Base-by-base conservation (phyloP, 2,888 invertebrate genomes). In the Phlogophora meticulosa region DNA sequence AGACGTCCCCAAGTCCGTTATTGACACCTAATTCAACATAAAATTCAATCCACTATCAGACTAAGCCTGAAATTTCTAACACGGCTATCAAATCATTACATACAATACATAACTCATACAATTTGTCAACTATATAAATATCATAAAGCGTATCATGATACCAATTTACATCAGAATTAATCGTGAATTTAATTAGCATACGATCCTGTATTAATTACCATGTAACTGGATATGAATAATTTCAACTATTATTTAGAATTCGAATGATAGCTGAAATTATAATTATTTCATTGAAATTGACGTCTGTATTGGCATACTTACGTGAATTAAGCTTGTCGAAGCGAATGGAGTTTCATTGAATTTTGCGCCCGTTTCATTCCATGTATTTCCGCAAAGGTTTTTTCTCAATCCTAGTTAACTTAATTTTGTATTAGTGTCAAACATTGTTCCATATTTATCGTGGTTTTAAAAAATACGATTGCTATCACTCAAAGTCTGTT, bases 91-190 rank as follows among this genome's bases (percentile, higher is more conserved):
- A 63, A 51, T 63, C 7, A 48, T 55, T 1, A 10, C 24, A 13
- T 45, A 48, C 20, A 42, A 55, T 62, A 22, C n/a, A 61, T 7
- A 22, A 17, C 4, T 13, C 46, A 72, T 60, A 68, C 49, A 65
- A 76, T 66, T 71, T 66, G 43, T 63, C 48, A 51, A 58, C 62
- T 43, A 60, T 57, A 46, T 57, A 46, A 67, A 64, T 49, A 64
- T 38, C 34, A 55, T 22, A 68, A 59, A 43, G 13, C 59, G 10
- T 55, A 61, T 56, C 65, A 52, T 56, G 48, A 62, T 36, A 59
- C 36, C 15, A 62, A 76, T 69, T 80, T 57, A 61, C 58, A 64
- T 72, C 36, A 22, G 34, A 52, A 76, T 80, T 63, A 63, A 67
- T 60, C n/a, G 36, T 4, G 17, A 60, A 59, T 43, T 55, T 63